Base-by-base conservation (phyloP, 2,113 vertebrate genomes). In the Copsychus sechellarum region DNA sequence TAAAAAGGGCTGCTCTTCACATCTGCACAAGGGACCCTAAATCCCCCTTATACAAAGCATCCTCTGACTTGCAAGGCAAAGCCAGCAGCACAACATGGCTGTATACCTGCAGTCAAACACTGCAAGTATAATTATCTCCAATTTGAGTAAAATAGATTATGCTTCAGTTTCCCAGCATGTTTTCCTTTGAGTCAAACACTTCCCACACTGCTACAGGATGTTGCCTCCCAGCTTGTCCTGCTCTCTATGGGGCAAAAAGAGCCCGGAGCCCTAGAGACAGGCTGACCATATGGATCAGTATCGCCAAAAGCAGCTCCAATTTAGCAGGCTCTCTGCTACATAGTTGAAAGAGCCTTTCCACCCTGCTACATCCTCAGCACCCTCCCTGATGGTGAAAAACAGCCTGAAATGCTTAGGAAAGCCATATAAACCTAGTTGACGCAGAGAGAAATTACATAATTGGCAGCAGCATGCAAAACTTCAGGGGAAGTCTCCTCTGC, bases 401-500 rank as follows among this genome's bases (percentile, higher is more conserved):
- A 91, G 65, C 42, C 69, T 81, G 70, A 40, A 92, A 65, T 58
- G 53, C 64, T 78, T 54, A 69, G 56, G 57, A 91, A 94, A 93
- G 56, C 64, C 24, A 9, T 31, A 5, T 22, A 36, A 90, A 69
- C 58, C 65, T 53, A 34, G 58, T 11, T 95, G 86, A 91, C 6
- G 45, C 89, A 88, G 88, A 74, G 80, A 80, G 64, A 89, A 78
- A 92, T 97, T 97, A 97, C 81, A 1, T 94, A 97, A 97, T 93
- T 86, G 82, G 67, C 83, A 89, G 91, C 91, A 97, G 79, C 54
- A 47, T 77, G 86, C 62, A 90, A 58, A 94, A 96, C 93, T 95
- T 96, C 71, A 95, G 77, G 81, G 95, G 82, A 96, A 92, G 95
- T 97, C 95, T 96, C 74, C 87, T 85, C 78, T 96, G 71, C 96